phyloP scores from a whole-genome alignment of 2,888 invertebrate species.

The Xestia sexstrigata region DNA sequence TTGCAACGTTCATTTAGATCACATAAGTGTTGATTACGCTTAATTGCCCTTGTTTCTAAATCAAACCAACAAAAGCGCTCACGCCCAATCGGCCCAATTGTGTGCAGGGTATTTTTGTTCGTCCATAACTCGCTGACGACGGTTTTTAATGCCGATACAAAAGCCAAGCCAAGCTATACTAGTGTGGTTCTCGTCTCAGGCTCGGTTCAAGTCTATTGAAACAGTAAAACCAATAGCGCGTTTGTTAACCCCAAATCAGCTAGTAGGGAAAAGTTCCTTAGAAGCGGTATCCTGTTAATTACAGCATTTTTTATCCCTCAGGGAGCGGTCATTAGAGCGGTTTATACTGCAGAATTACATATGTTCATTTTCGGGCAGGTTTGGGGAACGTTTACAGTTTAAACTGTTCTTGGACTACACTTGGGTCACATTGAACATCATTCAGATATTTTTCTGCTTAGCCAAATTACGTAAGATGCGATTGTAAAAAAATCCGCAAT shows the following conservation, averaged over 20 bases:
- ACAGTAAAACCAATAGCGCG: slow-evolving; percentile 8
- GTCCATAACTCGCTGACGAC: slow-evolving; percentile 1
- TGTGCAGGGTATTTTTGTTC: slow-evolving; percentile 19
- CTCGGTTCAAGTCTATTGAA: slow-evolving; percentile 1
- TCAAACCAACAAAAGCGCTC: not conserved
- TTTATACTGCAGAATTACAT: not conserved
- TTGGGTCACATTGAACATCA: slow-evolving; percentile 13
- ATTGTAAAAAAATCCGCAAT: slow-evolving; percentile 19
- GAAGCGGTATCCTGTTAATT: slow-evolving; percentile 26
- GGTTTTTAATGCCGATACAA: slow-evolving; percentile 1
- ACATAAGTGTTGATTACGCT: not conserved
- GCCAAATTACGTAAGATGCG: not conserved
- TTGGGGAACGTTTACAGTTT: slow-evolving; percentile 3
- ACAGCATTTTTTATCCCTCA: slow-evolving; percentile 3
- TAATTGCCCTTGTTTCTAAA: slow-evolving; percentile 12
- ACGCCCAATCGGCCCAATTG: not conserved
- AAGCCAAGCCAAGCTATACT: not conserved
- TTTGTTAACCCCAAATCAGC: slow-evolving; percentile 18
- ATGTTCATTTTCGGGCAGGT: not conserved
- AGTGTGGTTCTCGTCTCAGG: not conserved
- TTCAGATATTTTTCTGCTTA: not conserved
- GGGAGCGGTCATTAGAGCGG: slow-evolving; percentile 7
- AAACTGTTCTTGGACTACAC: slow-evolving; percentile 1
- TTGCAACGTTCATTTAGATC: slow-evolving; percentile 13
- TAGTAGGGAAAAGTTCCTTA: not conserved